Percentiles rank a stretch among this genome's conserved stretches.
These are phyloP conservation scores for Ashinkailepas kermadecensis DNA, from an alignment of 2,888 invertebrate genomes.

Conservation along the genomic window DNA sequence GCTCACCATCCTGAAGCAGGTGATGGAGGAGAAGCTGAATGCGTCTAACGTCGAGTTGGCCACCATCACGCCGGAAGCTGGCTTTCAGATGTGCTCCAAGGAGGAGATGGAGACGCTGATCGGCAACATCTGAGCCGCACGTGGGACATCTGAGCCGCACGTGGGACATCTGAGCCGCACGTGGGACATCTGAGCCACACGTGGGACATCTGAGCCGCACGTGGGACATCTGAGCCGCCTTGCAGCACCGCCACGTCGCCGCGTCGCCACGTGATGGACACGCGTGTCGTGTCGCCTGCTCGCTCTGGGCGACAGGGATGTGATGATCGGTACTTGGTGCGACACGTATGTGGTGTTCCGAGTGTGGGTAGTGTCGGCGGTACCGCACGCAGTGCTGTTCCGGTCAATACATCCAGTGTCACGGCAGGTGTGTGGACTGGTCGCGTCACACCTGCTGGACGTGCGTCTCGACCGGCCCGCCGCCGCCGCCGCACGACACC, in stretches of 20 bases:
- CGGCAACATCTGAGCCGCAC: constrained; percentile 32
- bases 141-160: no score
- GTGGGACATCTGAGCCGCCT: no score
- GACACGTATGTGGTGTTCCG: no score
- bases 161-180: constrained; percentile 23
- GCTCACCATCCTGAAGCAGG: constrained; percentile 91
- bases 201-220: no score
- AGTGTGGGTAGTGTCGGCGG: not conserved
- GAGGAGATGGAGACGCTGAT: constrained; percentile 88
- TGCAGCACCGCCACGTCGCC: not conserved
- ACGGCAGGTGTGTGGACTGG: not conserved
- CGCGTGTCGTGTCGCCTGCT: not conserved
- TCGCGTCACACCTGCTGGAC: no score
- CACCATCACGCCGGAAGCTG: constrained; percentile 72
- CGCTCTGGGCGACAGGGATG: not conserved
- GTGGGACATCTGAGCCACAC: no score
- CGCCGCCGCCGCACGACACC: no score
- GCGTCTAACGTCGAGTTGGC: constrained; percentile 96
- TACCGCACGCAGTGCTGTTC: not conserved
- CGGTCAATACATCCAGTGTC: constrained; percentile 15
- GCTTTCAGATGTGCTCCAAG: constrained; percentile 84
- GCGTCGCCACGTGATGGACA: not conserved
- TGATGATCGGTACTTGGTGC: no score
- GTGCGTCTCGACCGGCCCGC: no score
- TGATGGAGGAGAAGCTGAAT: constrained; percentile 98